Conservation (phyloP, 2,888 invertebrate genomes). For the Sphecodes monilicornis region DNA sequence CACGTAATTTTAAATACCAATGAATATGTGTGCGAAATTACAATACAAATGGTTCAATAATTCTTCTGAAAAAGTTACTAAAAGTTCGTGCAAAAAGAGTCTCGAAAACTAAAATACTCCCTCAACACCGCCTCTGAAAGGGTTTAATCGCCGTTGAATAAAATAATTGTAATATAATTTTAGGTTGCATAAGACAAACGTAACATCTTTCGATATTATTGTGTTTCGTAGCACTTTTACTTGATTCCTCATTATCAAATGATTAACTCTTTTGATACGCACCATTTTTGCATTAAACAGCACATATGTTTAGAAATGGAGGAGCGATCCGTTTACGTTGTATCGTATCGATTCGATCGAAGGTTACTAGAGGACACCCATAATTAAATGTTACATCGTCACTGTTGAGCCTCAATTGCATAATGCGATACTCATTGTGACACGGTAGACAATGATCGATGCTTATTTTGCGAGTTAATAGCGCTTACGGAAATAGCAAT, state of each 20-base stretch:
- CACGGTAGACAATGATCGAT: conserved; percentile 3
- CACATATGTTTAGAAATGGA: not conserved
- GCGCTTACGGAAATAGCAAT: conserved; percentile 9
- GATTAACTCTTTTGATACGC: not conserved
- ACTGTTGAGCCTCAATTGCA: not conserved
- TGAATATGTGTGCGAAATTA: not conserved
- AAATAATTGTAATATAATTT: not conserved
- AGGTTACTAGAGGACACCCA: conserved; percentile 7
- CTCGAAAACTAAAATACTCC: not conserved
- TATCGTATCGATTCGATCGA: not conserved
- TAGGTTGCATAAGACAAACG: no score
- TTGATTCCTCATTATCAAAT: not conserved
- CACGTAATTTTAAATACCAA: not conserved
- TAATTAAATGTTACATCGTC: conserved; percentile 25
- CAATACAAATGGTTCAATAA: not conserved
- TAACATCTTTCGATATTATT: no score
- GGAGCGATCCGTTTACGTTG: no score
- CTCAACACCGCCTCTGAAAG: not conserved
- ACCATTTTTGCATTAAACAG: not conserved
- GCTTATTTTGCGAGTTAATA: conserved; percentile 23
- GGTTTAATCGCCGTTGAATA: not conserved
- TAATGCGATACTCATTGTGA: conserved; percentile 18
- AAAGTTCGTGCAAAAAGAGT: no score
- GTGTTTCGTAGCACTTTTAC: not conserved
- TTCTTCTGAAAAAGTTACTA: not conserved